These are phyloP conservation scores for Galeruca laticollis DNA, from an alignment of 2,888 invertebrate species.

Conservation along the genomic window DNA sequence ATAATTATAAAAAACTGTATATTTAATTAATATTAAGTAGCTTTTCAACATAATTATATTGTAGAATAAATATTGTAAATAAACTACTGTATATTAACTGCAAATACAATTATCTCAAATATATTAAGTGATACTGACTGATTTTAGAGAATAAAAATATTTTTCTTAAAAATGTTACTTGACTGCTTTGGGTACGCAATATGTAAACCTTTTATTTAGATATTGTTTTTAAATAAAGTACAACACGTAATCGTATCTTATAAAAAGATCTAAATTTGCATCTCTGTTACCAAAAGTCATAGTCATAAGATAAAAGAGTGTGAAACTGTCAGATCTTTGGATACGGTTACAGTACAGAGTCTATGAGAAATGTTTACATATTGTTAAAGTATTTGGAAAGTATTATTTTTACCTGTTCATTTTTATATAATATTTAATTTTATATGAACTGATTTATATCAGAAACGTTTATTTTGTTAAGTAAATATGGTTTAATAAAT, in stretches of 20 bases:
- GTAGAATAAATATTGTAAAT: not conserved
- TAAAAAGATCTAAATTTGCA: not conserved
- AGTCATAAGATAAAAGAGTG: not conserved
- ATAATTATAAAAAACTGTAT: not conserved
- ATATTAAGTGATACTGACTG: constrained; percentile 1
- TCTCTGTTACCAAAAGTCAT: constrained; percentile 2
- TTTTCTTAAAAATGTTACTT: constrained; percentile 3
- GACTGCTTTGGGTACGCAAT: not conserved
- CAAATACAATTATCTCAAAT: not conserved
- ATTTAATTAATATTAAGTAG: not conserved
- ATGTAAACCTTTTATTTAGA: not conserved
- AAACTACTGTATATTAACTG: constrained; percentile 5
- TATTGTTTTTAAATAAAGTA: not conserved
- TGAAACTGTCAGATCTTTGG: not conserved
- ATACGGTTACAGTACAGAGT: not conserved
- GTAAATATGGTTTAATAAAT: constrained; percentile 47
- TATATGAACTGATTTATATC: constrained; percentile 50
- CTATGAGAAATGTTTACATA: not conserved
- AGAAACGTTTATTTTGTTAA: constrained; percentile 51
- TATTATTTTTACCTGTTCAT: constrained; percentile 53
- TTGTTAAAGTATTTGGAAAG: constrained; percentile 45
- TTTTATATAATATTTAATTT: constrained; percentile 52
- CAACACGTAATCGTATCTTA: not conserved
- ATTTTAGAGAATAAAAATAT: not conserved
- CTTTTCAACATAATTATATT: not conserved